Evolutionary conservation across 2,797 vertebrate genomes (phyloP), one percentile per base, ranked within the genome.

Genomic region (Podarcis lilfordi): DNA sequence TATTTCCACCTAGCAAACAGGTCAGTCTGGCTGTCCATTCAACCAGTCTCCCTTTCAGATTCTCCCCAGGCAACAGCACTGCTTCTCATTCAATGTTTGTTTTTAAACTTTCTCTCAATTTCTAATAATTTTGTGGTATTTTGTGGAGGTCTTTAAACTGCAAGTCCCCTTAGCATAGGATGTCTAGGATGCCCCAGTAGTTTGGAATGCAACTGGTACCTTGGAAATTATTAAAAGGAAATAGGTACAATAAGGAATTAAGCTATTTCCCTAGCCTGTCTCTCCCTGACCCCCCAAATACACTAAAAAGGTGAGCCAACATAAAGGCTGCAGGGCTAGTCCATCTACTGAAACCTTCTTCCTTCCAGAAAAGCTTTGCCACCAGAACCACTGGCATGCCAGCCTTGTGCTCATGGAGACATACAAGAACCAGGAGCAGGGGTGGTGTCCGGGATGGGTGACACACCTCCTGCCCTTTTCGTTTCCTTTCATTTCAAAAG

Each of bases 191-290:
- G 87, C 0, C 84, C 87, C 88, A 89, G 89, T 91, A 15, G 29
- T 78, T 95, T 91, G 92, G 88, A 91, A 95, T 94, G 92, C 89
- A 92, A 43, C 32, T 89, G 64, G 91, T 88, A 78, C 25, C 85
- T 89, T 85, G 92, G 89, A 89, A 90, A 86, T 92, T 86, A 29
- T 77, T 88, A 5, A 87, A 89, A 90, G 91, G 1, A 64, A 64
- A 64, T 5, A 74, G 77, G 85, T 0, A 0, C 81, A 87, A 85
- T 40, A 86, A 88, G 0, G 77, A 8, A 4, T 59, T 82, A 89
- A 89, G 35, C 27, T 88, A 13, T 25, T 27, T 40, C 27, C 43
- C 64, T 69, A 15, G 61, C 15, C 8, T 82, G 7, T 69, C 40
- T 69, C 80, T 45, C 17, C 27, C 17, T 35, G 10, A 15, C 4